Evolutionary conservation across 2,888 invertebrate species (phyloP), one percentile per base, ranked within the genome.

Genomic region (Sphaeridia pumilis): DNA sequence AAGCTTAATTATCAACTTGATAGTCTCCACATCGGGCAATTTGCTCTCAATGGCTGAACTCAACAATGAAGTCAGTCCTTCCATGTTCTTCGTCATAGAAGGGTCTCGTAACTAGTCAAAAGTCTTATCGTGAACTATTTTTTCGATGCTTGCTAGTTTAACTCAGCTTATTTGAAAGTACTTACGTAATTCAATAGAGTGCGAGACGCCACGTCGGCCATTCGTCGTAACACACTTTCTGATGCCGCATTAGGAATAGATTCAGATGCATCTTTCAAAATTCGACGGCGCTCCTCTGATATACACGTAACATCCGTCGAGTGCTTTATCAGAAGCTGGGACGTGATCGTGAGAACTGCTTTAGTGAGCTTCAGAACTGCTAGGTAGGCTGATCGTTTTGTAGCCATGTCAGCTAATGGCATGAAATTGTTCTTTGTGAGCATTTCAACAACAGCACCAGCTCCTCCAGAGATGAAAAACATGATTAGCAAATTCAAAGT

Each of bases 331-430:
- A 83, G 76, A 22, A 87, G 78, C 67, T 88, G 84, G 10, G 86
- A 89, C 57, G 92, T 79, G 7, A 89, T 84, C 28, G 88, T 88
- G 49, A 95, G 74, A 66, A 90, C 80, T 55, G 95, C 73, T 73
- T 94, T 94, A 62, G 86, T 84, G 63, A 94, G 77, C 69, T 88
- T 86, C 66, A 94, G 76, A 60, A 92, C 83, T 43, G 87, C 84
- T 67, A 89, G 77, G 71, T 87, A 92, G 10, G 92, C 90, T 53
- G 87, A 83, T 65, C 88, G 75, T 67, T 81, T 81, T 0, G 83
- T 83, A 48, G 80, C 78, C 66, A 82, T 79, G 68, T 88, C 87
- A 22, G 86, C 84, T 64, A 78, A 81, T 14, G 82, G 80, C 72
- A 87, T 74, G 69, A 87, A 87, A 71, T 85, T 84, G 67, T 85